Conservation (phyloP, 1,140 invertebrate genomes). For the Alviniconcha marisindica region DNA sequence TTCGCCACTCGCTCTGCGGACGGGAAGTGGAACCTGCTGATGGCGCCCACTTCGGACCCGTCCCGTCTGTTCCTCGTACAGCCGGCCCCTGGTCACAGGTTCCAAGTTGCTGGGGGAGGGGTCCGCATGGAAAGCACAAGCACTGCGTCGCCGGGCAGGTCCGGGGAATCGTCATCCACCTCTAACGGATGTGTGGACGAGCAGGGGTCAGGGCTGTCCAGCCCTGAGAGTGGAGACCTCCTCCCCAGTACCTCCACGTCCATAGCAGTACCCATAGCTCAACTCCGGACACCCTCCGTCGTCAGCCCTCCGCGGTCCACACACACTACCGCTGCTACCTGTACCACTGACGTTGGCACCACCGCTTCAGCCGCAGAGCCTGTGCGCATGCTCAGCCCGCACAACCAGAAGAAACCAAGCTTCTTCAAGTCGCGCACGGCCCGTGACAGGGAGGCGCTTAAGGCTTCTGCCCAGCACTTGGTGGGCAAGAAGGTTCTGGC, state of each 20-base stretch:
- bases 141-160: not conserved
- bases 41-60: conserved; percentile 37
- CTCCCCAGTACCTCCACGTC: not conserved
- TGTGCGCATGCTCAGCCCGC: not conserved
- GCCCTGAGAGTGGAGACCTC: not conserved
- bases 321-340: not conserved
- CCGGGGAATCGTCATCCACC: not conserved
- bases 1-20: conserved; percentile 34
- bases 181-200: not conserved
- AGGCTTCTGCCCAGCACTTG: conserved; percentile 2
- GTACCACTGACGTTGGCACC: not conserved
- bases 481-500: not conserved
- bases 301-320: not conserved
- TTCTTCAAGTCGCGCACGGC: conserved; percentile 20
- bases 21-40: conserved; percentile 37
- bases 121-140: not conserved
- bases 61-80: conserved; percentile 30
- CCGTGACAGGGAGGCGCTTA: not conserved
- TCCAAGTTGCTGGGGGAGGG: conserved; percentile 11
- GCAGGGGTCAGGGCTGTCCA: not conserved
- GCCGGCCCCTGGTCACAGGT: conserved; percentile 18
- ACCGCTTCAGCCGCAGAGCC: not conserved
- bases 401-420: not conserved
- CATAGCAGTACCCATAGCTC: not conserved
- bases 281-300: not conserved